Evolutionary conservation across 2,888 invertebrate genomes (phyloP), one percentile per base, ranked within the genome.

Genomic region (Patella ulyssiponensis): DNA sequence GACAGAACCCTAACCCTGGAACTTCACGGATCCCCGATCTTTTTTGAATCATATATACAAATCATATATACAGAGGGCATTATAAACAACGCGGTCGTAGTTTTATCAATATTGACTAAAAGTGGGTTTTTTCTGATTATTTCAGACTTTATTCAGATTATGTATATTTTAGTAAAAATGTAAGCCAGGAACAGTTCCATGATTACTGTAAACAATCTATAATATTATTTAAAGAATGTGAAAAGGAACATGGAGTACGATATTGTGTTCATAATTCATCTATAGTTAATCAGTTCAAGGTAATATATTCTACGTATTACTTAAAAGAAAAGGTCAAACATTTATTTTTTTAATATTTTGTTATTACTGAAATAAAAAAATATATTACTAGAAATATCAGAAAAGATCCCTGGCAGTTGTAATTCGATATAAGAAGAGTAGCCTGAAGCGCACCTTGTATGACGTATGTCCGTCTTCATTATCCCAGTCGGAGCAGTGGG

Each of bases 71-170:
- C 1, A 54, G 54, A n/a, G 56, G n/a, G n/a, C 56, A 56, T 7
- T 17, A 15, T 56, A 17, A 17, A 17, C 56, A 56, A n/a, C 3
- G 0, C 56, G n/a, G 4, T 17, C 1, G 7, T 44, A 3, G 44
- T 4, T 33, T 9, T 4, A 56, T 5, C 4, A 56, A 56, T 56
- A 15, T 56, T 17, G n/a, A 64, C 20, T 9, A 20, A 23, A 23
- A 3, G 64, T 3, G 9, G 0, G 14, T 23, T 44, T 9, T 44
- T 44, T 44, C 7, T 9, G 44, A 9, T 64, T 64, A 23, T 64
- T 64, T 64, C 64, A 64, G 64, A 64, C 20, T 23, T n/a, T 64
- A 64, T 64, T 64, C 64, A 20, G 64, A 64, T 20, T 64, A 23
- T 64, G 20, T 64, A 15, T 64, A 64, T 23, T 64, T 64, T 64